Evolutionary conservation across 2,797 vertebrate genomes (phyloP).

Genomic region (Perodicticus potto): DNA sequence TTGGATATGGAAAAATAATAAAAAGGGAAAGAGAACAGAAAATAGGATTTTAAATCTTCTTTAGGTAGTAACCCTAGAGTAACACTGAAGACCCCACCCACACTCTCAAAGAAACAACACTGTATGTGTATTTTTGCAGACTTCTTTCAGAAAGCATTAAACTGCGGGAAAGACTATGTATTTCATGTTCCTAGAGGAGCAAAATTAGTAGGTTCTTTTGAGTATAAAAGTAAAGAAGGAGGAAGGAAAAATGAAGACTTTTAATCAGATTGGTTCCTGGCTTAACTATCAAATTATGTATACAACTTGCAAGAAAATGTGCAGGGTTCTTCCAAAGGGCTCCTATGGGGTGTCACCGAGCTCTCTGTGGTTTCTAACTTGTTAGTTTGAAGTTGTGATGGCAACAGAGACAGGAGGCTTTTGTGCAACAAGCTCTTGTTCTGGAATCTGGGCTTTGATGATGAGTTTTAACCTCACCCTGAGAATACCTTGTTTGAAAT

Average conservation of each 20-base stretch:
- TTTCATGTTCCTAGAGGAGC: neutral
- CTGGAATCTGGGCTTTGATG: conserved; percentile 73
- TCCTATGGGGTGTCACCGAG: neutral
- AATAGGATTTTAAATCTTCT: neutral
- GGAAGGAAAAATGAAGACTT: conserved; percentile 24
- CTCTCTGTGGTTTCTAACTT: conserved; percentile 73
- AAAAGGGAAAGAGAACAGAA: neutral
- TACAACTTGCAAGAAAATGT: neutral
- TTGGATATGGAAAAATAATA: neutral
- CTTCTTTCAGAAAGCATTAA: neutral
- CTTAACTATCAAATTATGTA: neutral
- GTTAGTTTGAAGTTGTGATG: conserved; percentile 52
- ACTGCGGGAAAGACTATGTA: neutral
- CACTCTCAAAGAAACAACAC: neutral
- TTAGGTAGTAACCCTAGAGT: neutral
- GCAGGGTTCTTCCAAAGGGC: neutral
- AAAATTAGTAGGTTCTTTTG: neutral
- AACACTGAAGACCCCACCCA: neutral
- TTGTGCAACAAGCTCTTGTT: conserved; percentile 42
- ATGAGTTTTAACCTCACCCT: neutral
- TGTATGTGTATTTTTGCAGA: neutral
- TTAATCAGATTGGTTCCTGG: neutral
- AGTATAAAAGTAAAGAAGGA: conserved; percentile 1
- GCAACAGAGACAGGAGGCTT: conserved; percentile 53
- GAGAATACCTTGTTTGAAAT: neutral